These are phyloP conservation scores for Amyelois transitella DNA, from an alignment of 1,140 invertebrate species.

Conservation along the genomic window DNA sequence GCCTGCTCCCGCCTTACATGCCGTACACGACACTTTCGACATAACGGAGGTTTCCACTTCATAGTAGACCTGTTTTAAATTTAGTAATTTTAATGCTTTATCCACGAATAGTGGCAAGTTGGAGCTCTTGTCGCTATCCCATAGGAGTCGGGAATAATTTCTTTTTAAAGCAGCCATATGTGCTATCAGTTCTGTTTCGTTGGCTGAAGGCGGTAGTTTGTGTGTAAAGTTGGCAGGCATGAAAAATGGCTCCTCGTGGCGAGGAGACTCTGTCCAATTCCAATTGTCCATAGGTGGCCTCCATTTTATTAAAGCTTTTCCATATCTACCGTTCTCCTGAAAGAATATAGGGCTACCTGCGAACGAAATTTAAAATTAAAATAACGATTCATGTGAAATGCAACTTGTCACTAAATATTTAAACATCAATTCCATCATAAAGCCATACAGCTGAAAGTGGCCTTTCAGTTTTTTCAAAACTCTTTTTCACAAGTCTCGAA, in stretches of 20 bases:
- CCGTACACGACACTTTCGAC: constrained; percentile 93
- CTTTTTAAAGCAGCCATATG: constrained; percentile 66
- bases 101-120: constrained; percentile 86
- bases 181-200: constrained; percentile 74
- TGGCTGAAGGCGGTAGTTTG: constrained; percentile 63
- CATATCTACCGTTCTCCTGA: constrained; percentile 38
- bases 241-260: constrained; percentile 73
- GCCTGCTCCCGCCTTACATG: constrained; percentile 91
- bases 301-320: constrained; percentile 72
- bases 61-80: constrained; percentile 86
- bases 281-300: constrained; percentile 73
- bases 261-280: constrained; percentile 67
- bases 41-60: constrained; percentile 93
- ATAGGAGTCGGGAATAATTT: constrained; percentile 79
- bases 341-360: constrained; percentile 66
- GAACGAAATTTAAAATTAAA: constrained; percentile 8
- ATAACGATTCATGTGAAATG: no score
- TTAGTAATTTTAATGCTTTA: constrained; percentile 86
- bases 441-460: no score
- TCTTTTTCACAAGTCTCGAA: no score
- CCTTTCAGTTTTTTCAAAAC: no score
- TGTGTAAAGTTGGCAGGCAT: constrained; percentile 72
- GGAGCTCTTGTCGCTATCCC: constrained; percentile 80
- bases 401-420: no score
- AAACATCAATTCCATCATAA: no score